Evolutionary conservation across 2,113 vertebrate species (phyloP).

Genomic region (Tenrec ecaudatus): DNA sequence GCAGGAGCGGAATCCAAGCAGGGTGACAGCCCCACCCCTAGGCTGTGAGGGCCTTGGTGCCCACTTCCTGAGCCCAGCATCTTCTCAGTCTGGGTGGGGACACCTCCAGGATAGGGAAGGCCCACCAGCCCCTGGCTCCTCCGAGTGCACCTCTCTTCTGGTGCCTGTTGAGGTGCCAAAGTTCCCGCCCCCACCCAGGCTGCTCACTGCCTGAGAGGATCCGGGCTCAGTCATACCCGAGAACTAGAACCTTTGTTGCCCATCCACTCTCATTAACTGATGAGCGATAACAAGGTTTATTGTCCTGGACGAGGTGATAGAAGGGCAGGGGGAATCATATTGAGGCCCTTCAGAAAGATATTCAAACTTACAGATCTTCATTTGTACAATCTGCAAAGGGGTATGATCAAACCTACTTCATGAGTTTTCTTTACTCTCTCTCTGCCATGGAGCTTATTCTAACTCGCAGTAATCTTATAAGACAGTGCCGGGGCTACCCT

Average conservation of each 20-base stretch:
- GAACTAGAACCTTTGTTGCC: neutral
- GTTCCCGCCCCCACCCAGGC: neutral
- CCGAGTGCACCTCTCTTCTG: neutral
- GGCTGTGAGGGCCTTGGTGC: neutral
- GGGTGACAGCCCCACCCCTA: neutral
- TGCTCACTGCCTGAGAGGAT: neutral
- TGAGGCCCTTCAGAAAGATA: neutral
- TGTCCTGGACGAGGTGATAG: neutral
- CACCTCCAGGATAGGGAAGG: neutral
- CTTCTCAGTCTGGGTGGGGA: neutral
- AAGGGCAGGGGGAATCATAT: neutral
- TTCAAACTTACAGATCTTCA: neutral
- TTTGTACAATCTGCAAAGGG: conserved; percentile 1
- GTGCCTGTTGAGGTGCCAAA: neutral
- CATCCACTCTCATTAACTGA: neutral
- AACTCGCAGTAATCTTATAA: too few relatives aligned
- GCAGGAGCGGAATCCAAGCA: conserved; percentile 22
- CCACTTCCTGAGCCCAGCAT: neutral
- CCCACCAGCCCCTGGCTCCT: neutral
- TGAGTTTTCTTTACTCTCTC: too few relatives aligned
- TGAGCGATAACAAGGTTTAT: neutral
- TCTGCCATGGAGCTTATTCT: too few relatives aligned
- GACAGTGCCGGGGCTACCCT: too few relatives aligned
- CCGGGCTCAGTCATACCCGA: neutral
- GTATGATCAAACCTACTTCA: neutral